Evolutionary conservation across 2,888 invertebrate genomes (phyloP).

Genomic region (Steinernema carpocapsae): DNA sequence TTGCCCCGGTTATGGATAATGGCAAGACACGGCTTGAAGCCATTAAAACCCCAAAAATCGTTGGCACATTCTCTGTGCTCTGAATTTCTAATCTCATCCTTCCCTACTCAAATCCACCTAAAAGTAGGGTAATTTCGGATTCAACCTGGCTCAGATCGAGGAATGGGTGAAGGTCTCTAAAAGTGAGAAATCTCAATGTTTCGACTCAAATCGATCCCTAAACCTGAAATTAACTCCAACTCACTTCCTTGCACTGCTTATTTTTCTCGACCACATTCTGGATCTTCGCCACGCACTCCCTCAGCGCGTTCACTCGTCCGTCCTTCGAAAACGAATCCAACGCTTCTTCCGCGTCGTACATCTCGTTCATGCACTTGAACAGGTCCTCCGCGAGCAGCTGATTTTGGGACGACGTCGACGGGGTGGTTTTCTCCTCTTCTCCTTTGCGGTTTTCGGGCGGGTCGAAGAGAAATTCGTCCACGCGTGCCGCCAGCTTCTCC

Average conservation of each 20-base stretch:
- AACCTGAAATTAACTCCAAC: too few relatives aligned
- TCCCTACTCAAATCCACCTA: too few relatives aligned
- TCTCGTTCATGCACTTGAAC: conserved; percentile 14
- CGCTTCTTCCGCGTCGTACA: conserved; percentile 36
- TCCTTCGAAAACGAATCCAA: conserved; percentile 31
- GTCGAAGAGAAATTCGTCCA: conserved; percentile 19
- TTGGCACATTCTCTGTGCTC: too few relatives aligned
- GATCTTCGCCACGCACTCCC: conserved; percentile 42
- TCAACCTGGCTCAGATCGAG: too few relatives aligned
- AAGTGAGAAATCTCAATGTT: too few relatives aligned
- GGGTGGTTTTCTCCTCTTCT: background rate
- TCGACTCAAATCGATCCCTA: too few relatives aligned
- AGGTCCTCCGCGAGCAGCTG: conserved; percentile 9
- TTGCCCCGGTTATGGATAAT: too few relatives aligned
- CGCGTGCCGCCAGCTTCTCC: conserved; percentile 7
- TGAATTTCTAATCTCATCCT: too few relatives aligned
- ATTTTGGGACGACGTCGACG: background rate
- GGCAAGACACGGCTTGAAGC: too few relatives aligned
- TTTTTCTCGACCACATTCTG: conserved; percentile 25
- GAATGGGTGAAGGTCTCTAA: too few relatives aligned
- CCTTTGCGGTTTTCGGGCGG: background rate
- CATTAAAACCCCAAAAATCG: too few relatives aligned
- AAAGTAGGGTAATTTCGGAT: too few relatives aligned
- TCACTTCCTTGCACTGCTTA: background rate
- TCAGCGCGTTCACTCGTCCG: conserved; percentile 26